Evolutionary conservation across 2,797 vertebrate species (phyloP).

Genomic region (Meda fulgida): DNA sequence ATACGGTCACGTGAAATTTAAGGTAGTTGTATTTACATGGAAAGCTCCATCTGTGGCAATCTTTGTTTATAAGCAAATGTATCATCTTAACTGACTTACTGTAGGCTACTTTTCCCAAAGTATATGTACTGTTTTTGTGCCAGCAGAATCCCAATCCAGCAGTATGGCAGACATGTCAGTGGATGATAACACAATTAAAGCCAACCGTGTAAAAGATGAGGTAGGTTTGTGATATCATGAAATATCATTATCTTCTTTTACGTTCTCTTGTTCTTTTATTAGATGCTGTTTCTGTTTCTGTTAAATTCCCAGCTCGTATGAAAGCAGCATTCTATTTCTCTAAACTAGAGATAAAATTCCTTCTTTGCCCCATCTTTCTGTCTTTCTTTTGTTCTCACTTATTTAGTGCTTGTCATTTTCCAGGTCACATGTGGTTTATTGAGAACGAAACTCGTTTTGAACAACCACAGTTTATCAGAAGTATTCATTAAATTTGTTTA

Average conservation of each 20-base stretch:
- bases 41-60: background rate
- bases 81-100: background rate
- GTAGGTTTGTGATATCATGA: conserved; percentile 69
- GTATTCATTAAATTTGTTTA: background rate
- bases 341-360: background rate
- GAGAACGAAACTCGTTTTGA: background rate
- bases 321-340: background rate
- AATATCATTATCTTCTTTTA: background rate
- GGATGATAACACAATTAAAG: conserved; percentile 86
- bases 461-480: background rate
- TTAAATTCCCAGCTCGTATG: background rate
- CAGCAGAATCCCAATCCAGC: conserved; percentile 66
- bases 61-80: background rate
- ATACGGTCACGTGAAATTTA: background rate
- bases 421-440: background rate
- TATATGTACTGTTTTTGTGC: conserved; percentile 64
- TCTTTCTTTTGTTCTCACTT: background rate
- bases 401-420: background rate
- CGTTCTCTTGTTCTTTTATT: background rate
- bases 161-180: conserved; percentile 87
- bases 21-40: background rate
- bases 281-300: background rate
- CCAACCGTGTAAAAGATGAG: conserved; percentile 93
- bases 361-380: background rate
- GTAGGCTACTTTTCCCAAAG: conserved; percentile 60